These are phyloP conservation scores for Tetramorium parvispinum DNA, from an alignment of 1,140 invertebrate species.

Conservation along the genomic window DNA sequence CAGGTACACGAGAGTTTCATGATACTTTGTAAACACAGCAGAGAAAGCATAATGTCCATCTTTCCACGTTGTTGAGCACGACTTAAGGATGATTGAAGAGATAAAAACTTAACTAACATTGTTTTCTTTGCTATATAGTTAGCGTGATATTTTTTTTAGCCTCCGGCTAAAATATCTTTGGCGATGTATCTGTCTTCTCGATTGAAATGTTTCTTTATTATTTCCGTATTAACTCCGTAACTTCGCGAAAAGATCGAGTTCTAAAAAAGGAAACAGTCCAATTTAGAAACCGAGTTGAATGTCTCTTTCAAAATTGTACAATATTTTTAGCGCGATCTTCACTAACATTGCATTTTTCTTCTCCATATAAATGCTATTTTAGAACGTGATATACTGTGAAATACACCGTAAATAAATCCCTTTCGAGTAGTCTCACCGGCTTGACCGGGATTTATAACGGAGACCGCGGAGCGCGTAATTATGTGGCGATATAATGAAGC, in stretches of 20 bases:
- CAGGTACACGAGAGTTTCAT: constrained; percentile 12
- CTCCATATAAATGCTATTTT: background rate
- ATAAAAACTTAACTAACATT: background rate
- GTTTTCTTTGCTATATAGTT: too few relatives aligned
- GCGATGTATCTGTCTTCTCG: background rate
- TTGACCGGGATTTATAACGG: constrained; percentile 26
- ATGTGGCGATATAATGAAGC: constrained; percentile 57
- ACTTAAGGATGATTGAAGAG: background rate
- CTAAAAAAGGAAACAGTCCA: background rate
- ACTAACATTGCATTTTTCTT: background rate
- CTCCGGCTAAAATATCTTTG: too few relatives aligned
- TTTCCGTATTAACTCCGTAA: background rate
- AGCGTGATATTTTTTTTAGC: background rate
- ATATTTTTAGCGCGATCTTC: background rate
- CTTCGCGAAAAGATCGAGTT: too few relatives aligned
- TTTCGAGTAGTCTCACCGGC: constrained; percentile 11
- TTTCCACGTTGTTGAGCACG: constrained; percentile 18
- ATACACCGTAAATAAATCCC: constrained; percentile 40
- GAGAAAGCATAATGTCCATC: background rate
- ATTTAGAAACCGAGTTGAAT: background rate
- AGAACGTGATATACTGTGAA: background rate
- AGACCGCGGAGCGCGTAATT: constrained; percentile 38
- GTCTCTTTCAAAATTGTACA: background rate
- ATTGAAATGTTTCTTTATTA: background rate
- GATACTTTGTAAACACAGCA: constrained; percentile 13